Conservation (phyloP, 1,140 invertebrate species). For the Lepidotrigona ventralis region DNA sequence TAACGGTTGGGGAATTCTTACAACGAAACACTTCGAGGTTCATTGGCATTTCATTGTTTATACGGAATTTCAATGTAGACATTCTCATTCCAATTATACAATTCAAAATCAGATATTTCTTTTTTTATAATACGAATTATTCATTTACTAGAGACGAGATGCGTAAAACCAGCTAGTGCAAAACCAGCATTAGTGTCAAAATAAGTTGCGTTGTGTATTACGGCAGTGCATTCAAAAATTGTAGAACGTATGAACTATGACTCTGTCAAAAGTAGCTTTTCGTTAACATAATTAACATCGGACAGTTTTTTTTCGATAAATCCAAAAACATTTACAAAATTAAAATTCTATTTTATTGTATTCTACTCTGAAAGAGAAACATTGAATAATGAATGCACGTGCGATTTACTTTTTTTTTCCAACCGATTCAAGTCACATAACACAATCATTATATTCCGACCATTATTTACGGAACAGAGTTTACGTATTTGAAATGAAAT, state of each 20-base stretch:
- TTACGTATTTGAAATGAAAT: conserved; percentile 47
- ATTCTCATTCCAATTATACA: conserved; percentile 65
- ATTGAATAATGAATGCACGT: conserved; percentile 34
- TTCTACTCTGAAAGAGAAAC: conserved; percentile 26
- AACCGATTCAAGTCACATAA: conserved; percentile 33
- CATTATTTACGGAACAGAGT: conserved; percentile 28
- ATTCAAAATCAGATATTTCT: conserved; percentile 54
- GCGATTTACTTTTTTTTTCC: conserved; percentile 47
- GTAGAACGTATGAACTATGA: conserved; percentile 13
- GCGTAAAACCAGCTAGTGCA: conserved; percentile 41
- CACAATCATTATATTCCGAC: conserved; percentile 17
- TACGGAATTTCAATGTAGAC: conserved; percentile 61
- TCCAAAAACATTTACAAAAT: conserved; percentile 14
- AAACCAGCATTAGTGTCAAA: conserved; percentile 43
- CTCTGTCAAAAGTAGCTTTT: neutral
- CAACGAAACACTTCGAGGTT: conserved; percentile 64
- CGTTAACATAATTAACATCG: neutral
- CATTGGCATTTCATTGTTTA: conserved; percentile 68
- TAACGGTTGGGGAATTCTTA: conserved; percentile 56
- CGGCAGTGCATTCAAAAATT: conserved; percentile 42
- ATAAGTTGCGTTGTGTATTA: conserved; percentile 40
- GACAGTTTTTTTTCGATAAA: conserved; percentile 29
- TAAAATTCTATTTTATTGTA: conserved; percentile 22
- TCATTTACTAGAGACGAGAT: conserved; percentile 29
- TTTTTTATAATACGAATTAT: conserved; percentile 26